Conservation (phyloP, 1,140 invertebrate species). For the Potamilus streckersoni region DNA sequence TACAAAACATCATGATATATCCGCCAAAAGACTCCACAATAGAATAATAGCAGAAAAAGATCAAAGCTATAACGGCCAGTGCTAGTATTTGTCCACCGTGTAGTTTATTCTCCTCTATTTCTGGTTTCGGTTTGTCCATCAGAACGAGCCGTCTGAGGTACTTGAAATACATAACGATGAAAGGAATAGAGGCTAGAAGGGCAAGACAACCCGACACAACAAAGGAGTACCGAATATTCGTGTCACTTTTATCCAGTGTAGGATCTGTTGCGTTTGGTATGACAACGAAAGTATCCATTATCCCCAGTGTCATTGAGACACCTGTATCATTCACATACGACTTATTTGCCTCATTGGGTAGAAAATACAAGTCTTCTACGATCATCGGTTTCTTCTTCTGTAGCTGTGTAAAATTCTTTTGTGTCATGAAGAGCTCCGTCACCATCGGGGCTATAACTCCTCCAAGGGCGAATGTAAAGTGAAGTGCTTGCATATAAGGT, state of each 20-base stretch:
- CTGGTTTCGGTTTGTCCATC: neutral
- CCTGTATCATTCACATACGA: neutral
- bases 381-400: neutral
- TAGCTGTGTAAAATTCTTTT: neutral
- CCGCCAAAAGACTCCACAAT: constrained; percentile 45
- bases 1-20: constrained; percentile 39
- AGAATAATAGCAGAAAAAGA: constrained; percentile 37
- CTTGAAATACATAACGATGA: constrained; percentile 31
- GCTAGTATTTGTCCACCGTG: constrained; percentile 20
- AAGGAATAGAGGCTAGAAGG: constrained; percentile 28
- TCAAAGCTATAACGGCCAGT: constrained; percentile 22
- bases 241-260: neutral
- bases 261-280: neutral
- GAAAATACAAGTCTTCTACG: neutral
- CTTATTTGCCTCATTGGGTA: neutral
- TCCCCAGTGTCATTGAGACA: neutral
- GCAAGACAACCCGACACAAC: constrained; percentile 30
- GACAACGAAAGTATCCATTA: neutral
- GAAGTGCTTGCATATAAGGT: constrained; percentile 44
- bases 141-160: neutral
- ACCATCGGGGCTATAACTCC: constrained; percentile 46
- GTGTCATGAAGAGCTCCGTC: constrained; percentile 43
- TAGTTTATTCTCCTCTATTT: constrained; percentile 15
- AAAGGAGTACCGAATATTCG: constrained; percentile 34
- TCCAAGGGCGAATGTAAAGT: constrained; percentile 48